A percentile compares a stretch with the other conserved stretches of the same genome.
Evolutionary conservation across 2,113 vertebrate genomes (phyloP).

Genomic region (Hypocryptadius cinnamomeus): DNA sequence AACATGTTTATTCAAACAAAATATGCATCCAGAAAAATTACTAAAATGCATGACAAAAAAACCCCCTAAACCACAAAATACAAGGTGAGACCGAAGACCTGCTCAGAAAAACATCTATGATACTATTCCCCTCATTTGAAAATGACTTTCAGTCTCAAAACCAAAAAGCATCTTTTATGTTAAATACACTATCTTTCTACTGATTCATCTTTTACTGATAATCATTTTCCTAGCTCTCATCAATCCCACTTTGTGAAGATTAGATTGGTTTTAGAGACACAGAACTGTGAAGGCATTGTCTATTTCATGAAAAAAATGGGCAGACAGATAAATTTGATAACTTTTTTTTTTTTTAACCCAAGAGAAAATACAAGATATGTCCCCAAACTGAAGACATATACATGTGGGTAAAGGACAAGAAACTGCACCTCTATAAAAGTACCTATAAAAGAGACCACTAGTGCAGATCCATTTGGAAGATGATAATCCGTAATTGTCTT

Average conservation of each 20-base stretch:
- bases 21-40: not conserved
- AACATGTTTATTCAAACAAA: slow-evolving; percentile 1
- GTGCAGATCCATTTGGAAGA: not conserved
- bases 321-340: not conserved
- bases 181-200: not conserved
- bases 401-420: not conserved
- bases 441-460: not conserved
- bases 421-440: not conserved
- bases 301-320: not conserved
- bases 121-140: not conserved
- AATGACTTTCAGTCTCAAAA: not conserved
- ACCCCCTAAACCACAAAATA: not conserved
- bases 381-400: not conserved
- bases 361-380: not conserved
- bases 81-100: not conserved
- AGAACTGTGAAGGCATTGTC: not conserved
- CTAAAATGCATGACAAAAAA: not conserved
- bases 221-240: not conserved
- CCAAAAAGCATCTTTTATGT: not conserved
- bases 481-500: not conserved
- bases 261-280: not conserved
- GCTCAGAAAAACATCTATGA: not conserved
- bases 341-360: too few relatives aligned
- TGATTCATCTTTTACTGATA: not conserved
- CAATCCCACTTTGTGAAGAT: not conserved